Conservation (phyloP, 2,888 invertebrate species). For the Dryobota labecula region DNA sequence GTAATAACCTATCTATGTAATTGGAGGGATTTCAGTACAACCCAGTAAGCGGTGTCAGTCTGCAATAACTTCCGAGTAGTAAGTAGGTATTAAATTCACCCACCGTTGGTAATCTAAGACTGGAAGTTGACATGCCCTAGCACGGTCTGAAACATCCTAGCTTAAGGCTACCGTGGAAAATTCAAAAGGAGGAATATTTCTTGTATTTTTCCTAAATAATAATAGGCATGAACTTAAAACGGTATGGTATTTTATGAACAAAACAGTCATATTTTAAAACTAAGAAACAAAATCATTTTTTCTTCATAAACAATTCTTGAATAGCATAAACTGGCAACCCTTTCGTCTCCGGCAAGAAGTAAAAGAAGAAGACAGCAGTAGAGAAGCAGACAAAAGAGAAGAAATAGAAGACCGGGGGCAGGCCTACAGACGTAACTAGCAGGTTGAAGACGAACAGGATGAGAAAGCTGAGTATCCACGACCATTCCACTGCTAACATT, state of each 20-base stretch:
- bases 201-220: neutral
- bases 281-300: slow-evolving; percentile 1
- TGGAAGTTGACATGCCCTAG: neutral
- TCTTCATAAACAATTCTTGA: slow-evolving; percentile 70
- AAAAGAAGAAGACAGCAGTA: slow-evolving; percentile 67
- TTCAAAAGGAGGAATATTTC: neutral
- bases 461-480: slow-evolving; percentile 76
- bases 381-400: slow-evolving; percentile 72
- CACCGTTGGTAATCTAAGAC: neutral
- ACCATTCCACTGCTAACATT: slow-evolving; percentile 77
- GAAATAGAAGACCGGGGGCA: slow-evolving; percentile 77
- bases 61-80: neutral
- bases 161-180: neutral
- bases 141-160: neutral
- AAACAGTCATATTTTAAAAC: neutral
- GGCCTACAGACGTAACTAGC: slow-evolving; percentile 69
- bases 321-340: slow-evolving; percentile 77
- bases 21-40: neutral
- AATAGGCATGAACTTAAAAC: neutral
- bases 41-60: neutral
- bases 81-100: neutral
- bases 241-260: neutral
- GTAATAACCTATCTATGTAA: slow-evolving; percentile 10
- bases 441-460: slow-evolving; percentile 77
- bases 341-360: slow-evolving; percentile 78